These are phyloP conservation scores for Ostrea edulis DNA, from an alignment of 1,140 invertebrate species.

Conservation along the genomic window DNA sequence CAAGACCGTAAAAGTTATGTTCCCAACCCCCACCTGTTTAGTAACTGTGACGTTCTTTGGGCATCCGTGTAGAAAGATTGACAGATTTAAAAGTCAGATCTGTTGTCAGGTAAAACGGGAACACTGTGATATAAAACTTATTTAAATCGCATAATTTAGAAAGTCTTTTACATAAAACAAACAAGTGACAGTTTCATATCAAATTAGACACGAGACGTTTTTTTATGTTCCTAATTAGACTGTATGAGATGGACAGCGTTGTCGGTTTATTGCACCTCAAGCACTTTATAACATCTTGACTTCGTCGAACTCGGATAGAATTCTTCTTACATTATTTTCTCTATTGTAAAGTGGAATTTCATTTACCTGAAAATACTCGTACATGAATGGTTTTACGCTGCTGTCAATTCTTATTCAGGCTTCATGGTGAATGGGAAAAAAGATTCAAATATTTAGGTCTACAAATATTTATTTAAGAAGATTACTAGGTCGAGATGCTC, in stretches of 20 bases:
- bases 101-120: neutral
- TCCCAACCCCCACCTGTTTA: neutral
- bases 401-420: neutral
- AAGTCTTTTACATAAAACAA: constrained; percentile 26
- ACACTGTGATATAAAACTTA: neutral
- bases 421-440: neutral
- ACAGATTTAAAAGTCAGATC: neutral
- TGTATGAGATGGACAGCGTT: neutral
- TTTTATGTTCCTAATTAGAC: constrained; percentile 2
- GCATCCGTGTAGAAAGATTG: constrained; percentile 17
- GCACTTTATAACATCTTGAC: too few relatives aligned
- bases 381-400: neutral
- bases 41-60: neutral
- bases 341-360: too few relatives aligned
- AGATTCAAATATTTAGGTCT: neutral
- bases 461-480: constrained; percentile 31
- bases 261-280: too few relatives aligned
- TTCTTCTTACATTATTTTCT: too few relatives aligned
- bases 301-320: too few relatives aligned
- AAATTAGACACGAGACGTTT: neutral
- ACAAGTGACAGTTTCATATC: neutral
- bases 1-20: neutral
- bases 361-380: too few relatives aligned
- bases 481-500: constrained; percentile 36
- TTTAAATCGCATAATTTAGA: constrained; percentile 1